Percentiles rank a stretch among this genome's conserved stretches.
Conservation (phyloP, 2,113 vertebrate species). For the Corythaeola cristata region DNA sequence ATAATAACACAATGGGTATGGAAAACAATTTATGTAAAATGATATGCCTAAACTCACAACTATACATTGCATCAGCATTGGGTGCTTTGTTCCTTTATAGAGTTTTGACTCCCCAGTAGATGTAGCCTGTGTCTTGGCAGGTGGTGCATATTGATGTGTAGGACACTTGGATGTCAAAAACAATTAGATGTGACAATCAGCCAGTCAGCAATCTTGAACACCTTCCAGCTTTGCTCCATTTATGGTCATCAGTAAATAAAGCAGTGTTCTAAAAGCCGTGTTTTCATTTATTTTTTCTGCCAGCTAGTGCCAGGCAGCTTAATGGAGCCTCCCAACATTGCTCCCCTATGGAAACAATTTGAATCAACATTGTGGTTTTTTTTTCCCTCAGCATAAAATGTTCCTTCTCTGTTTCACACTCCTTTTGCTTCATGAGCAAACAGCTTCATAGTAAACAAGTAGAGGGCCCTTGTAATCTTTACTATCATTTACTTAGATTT, state of each 20-base stretch:
- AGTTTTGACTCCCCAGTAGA: neutral
- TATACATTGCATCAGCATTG: neutral
- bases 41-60: neutral
- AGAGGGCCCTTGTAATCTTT: neutral
- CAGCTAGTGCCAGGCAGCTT: constrained; percentile 55
- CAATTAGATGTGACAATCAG: constrained; percentile 44
- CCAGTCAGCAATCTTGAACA: constrained; percentile 2
- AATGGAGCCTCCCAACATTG: neutral
- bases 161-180: constrained; percentile 32
- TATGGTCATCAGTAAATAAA: constrained; percentile 50
- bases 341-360: neutral
- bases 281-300: constrained; percentile 51
- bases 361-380: neutral
- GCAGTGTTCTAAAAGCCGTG: constrained; percentile 23
- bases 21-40: neutral
- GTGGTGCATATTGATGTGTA: neutral
- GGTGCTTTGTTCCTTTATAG: neutral
- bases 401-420: neutral
- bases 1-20: neutral
- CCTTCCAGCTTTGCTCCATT: constrained; percentile 51
- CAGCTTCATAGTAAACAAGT: neutral
- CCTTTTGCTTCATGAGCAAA: neutral
- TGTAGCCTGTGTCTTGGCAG: neutral
- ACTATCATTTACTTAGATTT: neutral
- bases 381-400: neutral